Evolutionary conservation across 2,113 vertebrate genomes (phyloP).

Genomic region (Synchiropus splendidus): DNA sequence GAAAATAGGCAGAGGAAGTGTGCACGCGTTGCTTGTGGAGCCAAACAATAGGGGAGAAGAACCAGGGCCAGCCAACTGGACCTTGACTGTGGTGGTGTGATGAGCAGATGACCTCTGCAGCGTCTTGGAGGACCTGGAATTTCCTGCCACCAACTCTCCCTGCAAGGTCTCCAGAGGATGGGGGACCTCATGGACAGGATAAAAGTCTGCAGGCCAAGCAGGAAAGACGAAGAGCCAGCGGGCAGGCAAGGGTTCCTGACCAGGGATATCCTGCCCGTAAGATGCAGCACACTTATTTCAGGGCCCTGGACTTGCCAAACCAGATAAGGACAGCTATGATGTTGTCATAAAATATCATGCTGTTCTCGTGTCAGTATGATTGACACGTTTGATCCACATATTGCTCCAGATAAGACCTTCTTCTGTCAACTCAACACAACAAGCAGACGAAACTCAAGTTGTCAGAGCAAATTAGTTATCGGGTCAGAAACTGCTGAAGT

Average conservation of each 20-base stretch:
- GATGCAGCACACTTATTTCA: constrained; percentile 24
- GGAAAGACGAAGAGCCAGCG: constrained; percentile 33
- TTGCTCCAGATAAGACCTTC: no score
- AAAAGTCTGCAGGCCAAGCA: constrained; percentile 45
- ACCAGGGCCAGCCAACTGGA: constrained; percentile 25
- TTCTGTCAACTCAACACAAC: no score
- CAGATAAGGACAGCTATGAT: not conserved
- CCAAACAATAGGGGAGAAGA: constrained; percentile 55
- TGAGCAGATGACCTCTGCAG: constrained; percentile 47
- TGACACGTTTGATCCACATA: no score
- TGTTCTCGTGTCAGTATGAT: no score
- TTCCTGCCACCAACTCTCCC: constrained; percentile 49
- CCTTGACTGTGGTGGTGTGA: constrained; percentile 17
- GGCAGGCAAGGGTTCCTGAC: constrained; percentile 47
- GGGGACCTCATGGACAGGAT: constrained; percentile 41
- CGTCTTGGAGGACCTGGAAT: constrained; percentile 53
- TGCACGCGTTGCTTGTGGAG: constrained; percentile 24
- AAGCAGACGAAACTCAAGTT: no score
- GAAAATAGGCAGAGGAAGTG: constrained; percentile 60
- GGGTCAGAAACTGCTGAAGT: constrained; percentile 36
- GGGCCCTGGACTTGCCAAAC: constrained; percentile 2
- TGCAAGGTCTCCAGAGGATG: constrained; percentile 21
- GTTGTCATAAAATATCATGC: no score
- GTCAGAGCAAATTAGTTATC: no score
- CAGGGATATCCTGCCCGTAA: constrained; percentile 70